Evolutionary conservation across 2,113 vertebrate species (phyloP).

Genomic region (Campylomormyrus numenius): DNA sequence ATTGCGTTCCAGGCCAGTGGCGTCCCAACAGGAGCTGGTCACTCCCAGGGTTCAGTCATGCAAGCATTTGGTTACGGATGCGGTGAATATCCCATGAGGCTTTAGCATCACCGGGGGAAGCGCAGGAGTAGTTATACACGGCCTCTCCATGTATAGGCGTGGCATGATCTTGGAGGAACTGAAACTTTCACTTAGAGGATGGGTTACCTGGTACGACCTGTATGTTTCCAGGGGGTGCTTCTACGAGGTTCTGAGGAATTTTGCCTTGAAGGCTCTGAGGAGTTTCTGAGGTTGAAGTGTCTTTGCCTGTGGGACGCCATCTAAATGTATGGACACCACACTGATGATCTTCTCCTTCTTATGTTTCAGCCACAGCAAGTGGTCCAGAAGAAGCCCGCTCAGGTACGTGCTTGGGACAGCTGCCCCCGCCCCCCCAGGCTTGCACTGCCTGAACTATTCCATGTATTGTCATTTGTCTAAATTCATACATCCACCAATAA

Average conservation of each 20-base stretch:
- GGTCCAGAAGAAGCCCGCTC: conserved; percentile 86
- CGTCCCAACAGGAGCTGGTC: conserved; percentile 46
- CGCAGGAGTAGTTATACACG: not conserved
- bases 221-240: not conserved
- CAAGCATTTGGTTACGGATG: not conserved
- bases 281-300: not conserved
- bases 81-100: not conserved
- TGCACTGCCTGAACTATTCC: not conserved
- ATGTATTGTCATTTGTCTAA: not conserved
- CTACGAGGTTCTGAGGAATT: not conserved
- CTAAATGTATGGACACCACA: not conserved
- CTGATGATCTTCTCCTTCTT: conserved; percentile 29
- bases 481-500: not conserved
- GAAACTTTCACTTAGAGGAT: not conserved
- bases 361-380: conserved; percentile 83
- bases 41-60: conserved; percentile 37
- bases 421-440: not conserved
- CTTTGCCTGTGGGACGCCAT: not conserved
- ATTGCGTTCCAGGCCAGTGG: conserved; percentile 41
- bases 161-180: not conserved
- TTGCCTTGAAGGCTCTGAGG: too few species aligned
- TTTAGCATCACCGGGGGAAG: not conserved
- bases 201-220: not conserved
- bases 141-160: not conserved
- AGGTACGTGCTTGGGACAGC: conserved; percentile 61